Evolutionary conservation across 2,888 invertebrate species (phyloP), one percentile per base, ranked within the genome.

Genomic region (Leptarthrus brevirostris): DNA sequence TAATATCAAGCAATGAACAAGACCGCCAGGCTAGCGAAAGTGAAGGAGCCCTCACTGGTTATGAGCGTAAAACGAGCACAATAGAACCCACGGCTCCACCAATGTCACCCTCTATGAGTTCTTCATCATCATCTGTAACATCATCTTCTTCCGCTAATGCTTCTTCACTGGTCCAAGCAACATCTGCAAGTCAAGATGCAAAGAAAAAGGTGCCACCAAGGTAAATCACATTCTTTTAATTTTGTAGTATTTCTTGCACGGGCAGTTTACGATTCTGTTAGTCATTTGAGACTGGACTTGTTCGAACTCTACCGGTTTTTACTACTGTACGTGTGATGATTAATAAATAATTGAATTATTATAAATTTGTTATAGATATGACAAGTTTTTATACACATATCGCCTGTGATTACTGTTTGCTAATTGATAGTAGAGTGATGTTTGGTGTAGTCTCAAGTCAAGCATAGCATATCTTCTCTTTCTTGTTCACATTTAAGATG

Each of bases 141-240:
- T 74, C 76, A 72, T 74, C 79, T 12, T 73, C 75, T 10, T 44
- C 77, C 34, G 72, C 70, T 24, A 71, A 22, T 22, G 54, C 52
- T 10, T 71, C 71, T 71, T 53, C 71, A 22, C 40, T 73, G 16
- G 22, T 70, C 49, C 40, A 58, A 52, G 20, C 24, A 64, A 47
- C 86, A 8, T 86, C 80, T 54, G 79, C 81, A 52, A 81, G 81
- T 78, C 83, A 88, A 72, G 87, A 88, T 76, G 86, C 88, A 70
- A 90, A 88, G 84, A 90, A 88, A 83, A 90, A 89, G 87, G 88
- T 90, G 78, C 90, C 90, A 80, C 90, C 90, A 76, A 89, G 89
- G 89, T 90, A 81, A 86, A 86, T 80, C 53, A 20, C 16, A 72
- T 49, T 66, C 20, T 36, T 36, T 8, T 44, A 16, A 14, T 58